Conservation (phyloP, 1,140 invertebrate genomes). For the Tetraneura akinire region DNA sequence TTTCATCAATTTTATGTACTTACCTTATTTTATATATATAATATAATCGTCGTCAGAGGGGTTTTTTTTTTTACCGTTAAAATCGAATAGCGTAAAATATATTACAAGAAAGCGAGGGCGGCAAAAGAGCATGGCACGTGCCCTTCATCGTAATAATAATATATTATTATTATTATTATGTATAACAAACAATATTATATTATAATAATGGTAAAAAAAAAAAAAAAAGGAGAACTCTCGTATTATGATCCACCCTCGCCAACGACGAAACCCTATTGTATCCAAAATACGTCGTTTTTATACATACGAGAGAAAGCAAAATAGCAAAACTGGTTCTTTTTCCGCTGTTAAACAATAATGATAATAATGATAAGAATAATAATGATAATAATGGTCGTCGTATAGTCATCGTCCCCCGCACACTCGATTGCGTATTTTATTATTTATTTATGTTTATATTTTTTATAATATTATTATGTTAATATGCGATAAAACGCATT, state of each 20-base stretch:
- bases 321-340: slow-evolving; percentile 22
- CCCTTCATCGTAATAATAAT: slow-evolving; percentile 5
- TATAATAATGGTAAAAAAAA: background rate
- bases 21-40: background rate
- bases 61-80: slow-evolving; percentile 45
- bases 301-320: background rate
- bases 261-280: background rate
- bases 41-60: background rate
- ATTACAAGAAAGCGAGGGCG: slow-evolving; percentile 13
- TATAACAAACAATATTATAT: no score
- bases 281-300: background rate
- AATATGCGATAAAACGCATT: background rate
- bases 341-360: background rate
- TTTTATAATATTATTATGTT: background rate
- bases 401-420: background rate
- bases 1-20: background rate
- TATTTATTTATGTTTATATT: background rate
- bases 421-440: background rate
- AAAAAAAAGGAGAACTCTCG: slow-evolving; percentile 20
- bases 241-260: slow-evolving; percentile 12
- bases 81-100: background rate
- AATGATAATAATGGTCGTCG: no score
- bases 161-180: no score
- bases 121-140: slow-evolving; percentile 36
- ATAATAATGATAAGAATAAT: no score